Evolutionary conservation across 2,113 vertebrate species (phyloP).

Genomic region (Quiscalus mexicanus): DNA sequence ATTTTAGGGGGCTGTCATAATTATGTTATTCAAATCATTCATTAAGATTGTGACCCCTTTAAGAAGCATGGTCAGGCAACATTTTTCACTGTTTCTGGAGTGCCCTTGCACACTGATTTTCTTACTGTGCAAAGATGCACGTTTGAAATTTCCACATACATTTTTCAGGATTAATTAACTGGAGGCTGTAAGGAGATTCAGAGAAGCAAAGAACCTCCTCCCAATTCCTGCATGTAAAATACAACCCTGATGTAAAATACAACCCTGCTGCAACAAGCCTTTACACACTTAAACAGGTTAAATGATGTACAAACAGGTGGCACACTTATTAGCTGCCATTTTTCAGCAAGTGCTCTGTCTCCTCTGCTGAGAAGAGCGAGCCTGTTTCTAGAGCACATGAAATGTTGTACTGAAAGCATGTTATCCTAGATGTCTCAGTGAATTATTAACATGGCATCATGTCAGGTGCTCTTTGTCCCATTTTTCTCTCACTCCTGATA

Average conservation of each 20-base stretch:
- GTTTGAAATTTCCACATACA: not conserved
- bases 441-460: conserved; percentile 59
- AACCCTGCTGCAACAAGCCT: not conserved
- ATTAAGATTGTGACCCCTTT: not conserved
- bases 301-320: not conserved
- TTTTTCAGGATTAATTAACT: conserved; percentile 1
- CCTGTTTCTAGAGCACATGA: not conserved
- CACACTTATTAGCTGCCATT: not conserved
- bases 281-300: not conserved
- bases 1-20: not conserved
- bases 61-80: not conserved
- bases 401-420: not conserved
- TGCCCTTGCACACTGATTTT: not conserved
- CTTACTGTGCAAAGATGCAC: not conserved
- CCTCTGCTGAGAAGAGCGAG: not conserved
- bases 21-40: not conserved
- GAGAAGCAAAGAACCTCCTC: not conserved
- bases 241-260: not conserved
- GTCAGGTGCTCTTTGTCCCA: conserved; percentile 56
- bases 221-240: not conserved
- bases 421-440: conserved; percentile 3
- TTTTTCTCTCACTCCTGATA: conserved; percentile 30
- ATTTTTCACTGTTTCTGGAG: not conserved
- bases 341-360: not conserved
- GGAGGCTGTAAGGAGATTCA: not conserved